A percentile compares a stretch with the other conserved stretches of the same genome.
These are phyloP conservation scores for Drosophila kanekoi DNA, from an alignment of 2,888 invertebrate species.

Conservation along the genomic window DNA sequence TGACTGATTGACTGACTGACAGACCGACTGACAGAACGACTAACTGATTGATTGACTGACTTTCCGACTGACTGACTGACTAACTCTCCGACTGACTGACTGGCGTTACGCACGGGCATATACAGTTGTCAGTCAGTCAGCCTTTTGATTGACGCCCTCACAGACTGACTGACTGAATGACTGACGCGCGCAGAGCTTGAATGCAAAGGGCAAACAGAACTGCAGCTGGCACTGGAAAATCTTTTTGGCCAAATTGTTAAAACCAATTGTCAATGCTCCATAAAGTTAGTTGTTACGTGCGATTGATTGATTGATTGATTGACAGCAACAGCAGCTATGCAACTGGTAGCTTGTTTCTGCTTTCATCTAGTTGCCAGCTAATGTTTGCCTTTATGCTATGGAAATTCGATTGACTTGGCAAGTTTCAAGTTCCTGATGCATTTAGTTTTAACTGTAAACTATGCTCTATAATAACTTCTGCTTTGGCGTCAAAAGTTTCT, in stretches of 20 bases:
- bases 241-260: slow-evolving; percentile 40
- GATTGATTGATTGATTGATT: slow-evolving; percentile 37
- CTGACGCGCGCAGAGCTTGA: slow-evolving; percentile 47
- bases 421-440: slow-evolving; percentile 11
- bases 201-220: slow-evolving; percentile 13
- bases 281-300: slow-evolving; percentile 53
- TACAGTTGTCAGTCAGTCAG: background rate
- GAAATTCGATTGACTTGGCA: slow-evolving; percentile 13
- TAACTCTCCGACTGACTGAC: too few relatives aligned
- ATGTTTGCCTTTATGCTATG: slow-evolving; percentile 26
- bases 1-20: slow-evolving; percentile 1
- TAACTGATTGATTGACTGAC: slow-evolving; percentile 7
- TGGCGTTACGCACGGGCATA: slow-evolving; percentile 3
- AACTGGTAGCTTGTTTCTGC: too few relatives aligned
- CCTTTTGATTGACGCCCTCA: slow-evolving; percentile 6
- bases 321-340: background rate
- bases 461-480: slow-evolving; percentile 49
- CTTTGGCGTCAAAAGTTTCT: slow-evolving; percentile 49
- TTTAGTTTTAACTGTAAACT: slow-evolving; percentile 49
- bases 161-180: slow-evolving; percentile 27
- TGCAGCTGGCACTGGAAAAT: slow-evolving; percentile 29
- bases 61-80: slow-evolving; percentile 27
- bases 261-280: slow-evolving; percentile 40
- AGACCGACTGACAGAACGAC: slow-evolving; percentile 25
- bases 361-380: slow-evolving; percentile 13